Evolutionary conservation across 2,113 vertebrate species (phyloP).

Genomic region (Zosterops borbonicus): DNA sequence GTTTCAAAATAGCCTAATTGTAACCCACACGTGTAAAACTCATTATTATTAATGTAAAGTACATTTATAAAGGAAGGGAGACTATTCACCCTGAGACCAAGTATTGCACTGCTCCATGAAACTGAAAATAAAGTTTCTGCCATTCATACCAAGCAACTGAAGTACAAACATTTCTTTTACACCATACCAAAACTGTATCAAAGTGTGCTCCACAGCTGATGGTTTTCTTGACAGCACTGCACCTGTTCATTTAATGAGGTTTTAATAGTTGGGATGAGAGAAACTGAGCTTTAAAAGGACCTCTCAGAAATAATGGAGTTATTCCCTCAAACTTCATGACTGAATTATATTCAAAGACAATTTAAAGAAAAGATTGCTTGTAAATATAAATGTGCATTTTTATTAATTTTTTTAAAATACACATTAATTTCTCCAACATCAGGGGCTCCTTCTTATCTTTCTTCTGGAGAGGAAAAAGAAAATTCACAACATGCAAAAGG

Average conservation of each 20-base stretch:
- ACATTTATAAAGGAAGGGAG: background rate
- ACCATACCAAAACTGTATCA: background rate
- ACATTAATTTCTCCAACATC: background rate
- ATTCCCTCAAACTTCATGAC: constrained; percentile 32
- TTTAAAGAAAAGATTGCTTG: background rate
- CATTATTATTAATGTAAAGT: background rate
- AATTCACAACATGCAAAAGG: constrained; percentile 5
- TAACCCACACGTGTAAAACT: background rate
- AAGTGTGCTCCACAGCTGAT: background rate
- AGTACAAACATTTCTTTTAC: background rate
- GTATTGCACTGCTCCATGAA: background rate
- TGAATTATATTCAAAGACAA: constrained; percentile 32
- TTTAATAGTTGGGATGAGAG: background rate
- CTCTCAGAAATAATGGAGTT: background rate
- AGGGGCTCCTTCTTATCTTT: background rate
- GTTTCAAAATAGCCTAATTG: background rate
- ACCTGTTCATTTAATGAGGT: constrained; percentile 15
- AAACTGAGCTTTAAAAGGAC: background rate
- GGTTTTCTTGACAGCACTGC: background rate
- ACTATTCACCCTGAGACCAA: background rate
- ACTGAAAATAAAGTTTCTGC: constrained; percentile 17
- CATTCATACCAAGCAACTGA: constrained; percentile 11
- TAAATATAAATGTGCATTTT: constrained; percentile 3
- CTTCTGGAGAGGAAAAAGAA: background rate
- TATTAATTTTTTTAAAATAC: background rate